Evolutionary conservation across 2,113 vertebrate genomes (phyloP).

Genomic region (Macquaria ambigua): DNA sequence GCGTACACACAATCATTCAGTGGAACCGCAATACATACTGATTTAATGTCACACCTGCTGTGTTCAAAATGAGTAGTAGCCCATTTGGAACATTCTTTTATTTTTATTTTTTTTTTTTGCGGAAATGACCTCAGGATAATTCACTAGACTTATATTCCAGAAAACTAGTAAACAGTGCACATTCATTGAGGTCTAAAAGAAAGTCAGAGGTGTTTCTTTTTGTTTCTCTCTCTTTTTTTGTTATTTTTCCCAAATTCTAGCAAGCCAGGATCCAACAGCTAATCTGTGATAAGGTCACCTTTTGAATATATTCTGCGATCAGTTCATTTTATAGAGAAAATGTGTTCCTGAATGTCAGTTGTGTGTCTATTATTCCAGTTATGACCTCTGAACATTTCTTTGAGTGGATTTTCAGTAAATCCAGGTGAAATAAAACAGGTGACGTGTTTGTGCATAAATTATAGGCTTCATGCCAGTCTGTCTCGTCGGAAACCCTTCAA

Average conservation of each 20-base stretch:
- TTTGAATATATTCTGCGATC: not conserved
- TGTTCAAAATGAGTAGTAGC: not conserved
- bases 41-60: constrained; percentile 8
- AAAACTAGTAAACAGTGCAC: not conserved
- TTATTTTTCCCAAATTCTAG: not conserved
- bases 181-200: not conserved
- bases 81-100: not conserved
- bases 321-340: not conserved
- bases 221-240: not conserved
- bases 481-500: constrained; percentile 12
- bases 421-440: not conserved
- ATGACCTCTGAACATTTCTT: not conserved
- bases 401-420: not conserved
- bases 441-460: not conserved
- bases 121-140: constrained; percentile 7
- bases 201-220: not conserved
- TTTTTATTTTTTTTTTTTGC: not conserved
- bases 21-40: not conserved
- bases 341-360: not conserved
- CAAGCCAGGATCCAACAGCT: not conserved
- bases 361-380: not conserved
- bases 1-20: not conserved
- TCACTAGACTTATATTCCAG: not conserved
- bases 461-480: not conserved
- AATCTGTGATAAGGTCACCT: not conserved